These are phyloP conservation scores for Hoplostethus atlanticus DNA, from an alignment of 2,797 vertebrate genomes.

Conservation along the genomic window DNA sequence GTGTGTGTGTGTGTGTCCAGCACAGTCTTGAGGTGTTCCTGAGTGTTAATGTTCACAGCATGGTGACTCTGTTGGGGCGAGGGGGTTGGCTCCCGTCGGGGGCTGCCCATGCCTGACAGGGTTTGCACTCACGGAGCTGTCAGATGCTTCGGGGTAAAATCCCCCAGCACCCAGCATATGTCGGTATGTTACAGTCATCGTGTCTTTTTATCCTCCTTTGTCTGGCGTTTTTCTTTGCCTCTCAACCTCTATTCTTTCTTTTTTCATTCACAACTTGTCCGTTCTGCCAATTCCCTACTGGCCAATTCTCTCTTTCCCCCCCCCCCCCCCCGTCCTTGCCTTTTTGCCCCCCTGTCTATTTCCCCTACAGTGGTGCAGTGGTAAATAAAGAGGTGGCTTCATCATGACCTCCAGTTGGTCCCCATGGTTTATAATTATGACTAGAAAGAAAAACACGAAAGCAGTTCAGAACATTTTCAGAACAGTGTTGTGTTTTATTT, in stretches of 20 bases:
- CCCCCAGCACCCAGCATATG: too few species aligned
- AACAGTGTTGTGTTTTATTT: background rate
- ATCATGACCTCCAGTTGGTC: background rate
- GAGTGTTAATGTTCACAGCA: too few species aligned
- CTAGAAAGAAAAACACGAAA: background rate
- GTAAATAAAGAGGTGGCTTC: background rate
- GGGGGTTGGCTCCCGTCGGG: too few species aligned
- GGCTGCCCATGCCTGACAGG: too few species aligned
- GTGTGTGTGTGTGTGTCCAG: too few species aligned
- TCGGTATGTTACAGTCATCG: background rate
- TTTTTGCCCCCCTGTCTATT: background rate
- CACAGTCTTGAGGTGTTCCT: too few species aligned
- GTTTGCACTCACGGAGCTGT: too few species aligned
- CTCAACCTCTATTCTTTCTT: conserved; percentile 18
- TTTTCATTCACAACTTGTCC: conserved; percentile 14
- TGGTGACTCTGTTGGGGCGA: too few species aligned
- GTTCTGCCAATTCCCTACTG: background rate
- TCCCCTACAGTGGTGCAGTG: background rate
- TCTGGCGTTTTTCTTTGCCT: background rate
- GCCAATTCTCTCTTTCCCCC: background rate
- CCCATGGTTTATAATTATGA: background rate
- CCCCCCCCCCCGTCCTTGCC: background rate
- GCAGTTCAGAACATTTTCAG: background rate
- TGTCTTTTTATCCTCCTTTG: background rate
- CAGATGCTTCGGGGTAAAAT: too few species aligned